Base-by-base conservation (phyloP, 2,113 vertebrate species). In the Leiothrix lutea region DNA sequence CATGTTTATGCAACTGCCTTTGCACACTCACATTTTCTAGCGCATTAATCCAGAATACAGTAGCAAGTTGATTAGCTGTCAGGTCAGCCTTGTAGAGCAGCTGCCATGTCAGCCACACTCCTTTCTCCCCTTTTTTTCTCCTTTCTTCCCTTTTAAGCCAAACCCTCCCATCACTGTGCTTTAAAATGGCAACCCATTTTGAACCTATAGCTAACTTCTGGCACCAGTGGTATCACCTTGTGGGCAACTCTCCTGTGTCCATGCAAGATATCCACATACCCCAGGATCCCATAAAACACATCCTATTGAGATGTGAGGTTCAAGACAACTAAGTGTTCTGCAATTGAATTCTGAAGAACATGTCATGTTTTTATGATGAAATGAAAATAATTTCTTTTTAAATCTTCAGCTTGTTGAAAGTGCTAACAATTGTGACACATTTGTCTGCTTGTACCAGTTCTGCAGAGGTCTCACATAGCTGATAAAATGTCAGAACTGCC, bases 401-500 rank as follows among this genome's bases (percentile, higher is more conserved):
- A 40, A 64, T 48, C 24, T 79, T 44, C 61, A 64, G 23, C 38
- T 86, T 94, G 70, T 60, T 80, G 33, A 36, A 80, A 88, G 33
- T 54, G 35, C 19, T 83, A 94, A 54, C 8, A 80, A 38, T 33
- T 81, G 64, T 66, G 69, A 78, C 33, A 47, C 11, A n/a, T 83
- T 80, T 86, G 48, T 86, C 42, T 78, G 31, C 53, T 73, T 54
- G 56, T 35, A 88, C 35, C 35, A 54, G 51, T 38, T 66, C 70
- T 56, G 44, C 62, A 93, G 79, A 94, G 40, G 53, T 82, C 71
- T 64, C 9, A 2, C 33, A 21, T 33, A 84, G 21, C 60, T 5
- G 11, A 89, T 61, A 78, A 92, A 84, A 92, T 84, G 51, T 74
- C 89, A 86, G 69, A 84, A 80, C 16, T 80, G 56, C 33, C 54